A percentile compares a stretch with the other conserved stretches of the same genome.
phyloP scores from a whole-genome alignment of 2,113 vertebrate species.

The Catharus minimus region DNA sequence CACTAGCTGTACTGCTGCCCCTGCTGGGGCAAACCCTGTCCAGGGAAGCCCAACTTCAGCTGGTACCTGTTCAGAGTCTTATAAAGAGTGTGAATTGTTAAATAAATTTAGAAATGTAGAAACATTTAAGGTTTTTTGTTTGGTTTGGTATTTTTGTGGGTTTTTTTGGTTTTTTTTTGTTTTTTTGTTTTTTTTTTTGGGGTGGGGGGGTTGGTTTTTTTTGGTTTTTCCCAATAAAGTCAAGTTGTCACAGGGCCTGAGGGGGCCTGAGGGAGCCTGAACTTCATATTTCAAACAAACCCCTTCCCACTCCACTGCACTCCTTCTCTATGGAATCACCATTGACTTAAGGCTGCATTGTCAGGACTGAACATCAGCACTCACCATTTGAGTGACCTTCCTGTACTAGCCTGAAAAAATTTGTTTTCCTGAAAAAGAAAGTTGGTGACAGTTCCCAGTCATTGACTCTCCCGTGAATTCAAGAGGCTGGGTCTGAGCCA shows the following conservation, averaged over 20 bases:
- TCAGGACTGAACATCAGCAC: not conserved
- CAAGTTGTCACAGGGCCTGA: not conserved
- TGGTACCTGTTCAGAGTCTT: fast-evolving
- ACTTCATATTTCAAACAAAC: not conserved
- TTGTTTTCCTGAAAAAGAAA: not conserved
- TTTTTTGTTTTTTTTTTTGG: too few species aligned
- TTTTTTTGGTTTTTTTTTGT: too few species aligned
- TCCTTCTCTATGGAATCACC: not conserved
- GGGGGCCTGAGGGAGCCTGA: not conserved
- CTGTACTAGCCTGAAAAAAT: not conserved
- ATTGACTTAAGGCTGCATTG: fast-evolving
- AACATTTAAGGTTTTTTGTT: fast-evolving
- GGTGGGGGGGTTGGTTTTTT: too few species aligned
- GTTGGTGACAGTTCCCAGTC: fast-evolving
- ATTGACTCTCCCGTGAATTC: too few species aligned
- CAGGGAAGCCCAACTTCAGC: not conserved
- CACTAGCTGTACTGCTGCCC: not conserved
- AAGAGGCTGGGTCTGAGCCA: not conserved
- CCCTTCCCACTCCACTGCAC: not conserved
- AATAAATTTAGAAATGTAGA: not conserved
- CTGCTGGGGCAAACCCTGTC: fast-evolving
- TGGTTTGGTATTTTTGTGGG: too few species aligned
- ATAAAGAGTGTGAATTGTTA: not conserved
- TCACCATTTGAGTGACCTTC: too few species aligned
- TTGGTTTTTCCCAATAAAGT: too few species aligned